Conservation (phyloP, 1,140 invertebrate species). For the Ylistrum balloti region DNA sequence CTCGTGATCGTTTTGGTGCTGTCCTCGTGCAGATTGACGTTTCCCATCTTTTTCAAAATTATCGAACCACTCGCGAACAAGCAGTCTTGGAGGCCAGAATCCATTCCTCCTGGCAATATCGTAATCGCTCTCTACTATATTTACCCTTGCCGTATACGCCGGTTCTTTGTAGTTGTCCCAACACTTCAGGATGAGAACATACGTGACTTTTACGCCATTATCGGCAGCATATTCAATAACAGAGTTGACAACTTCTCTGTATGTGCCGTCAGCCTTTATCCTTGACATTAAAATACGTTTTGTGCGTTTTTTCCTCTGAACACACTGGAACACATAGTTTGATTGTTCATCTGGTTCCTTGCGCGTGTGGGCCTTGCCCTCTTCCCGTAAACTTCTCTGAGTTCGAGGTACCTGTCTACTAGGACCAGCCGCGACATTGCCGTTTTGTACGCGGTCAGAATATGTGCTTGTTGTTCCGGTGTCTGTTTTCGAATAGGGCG, state of each 20-base stretch:
- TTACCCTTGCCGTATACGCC: not conserved
- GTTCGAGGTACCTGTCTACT: not conserved
- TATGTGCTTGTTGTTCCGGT: not conserved
- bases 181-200: not conserved
- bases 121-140: not conserved
- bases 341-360: not conserved
- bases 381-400: not conserved
- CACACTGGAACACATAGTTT: not conserved
- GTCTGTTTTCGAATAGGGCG: no score
- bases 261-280: not conserved
- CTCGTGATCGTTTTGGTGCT: not conserved
- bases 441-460: not conserved
- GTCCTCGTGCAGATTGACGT: not conserved
- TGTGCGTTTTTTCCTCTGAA: not conserved
- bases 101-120: not conserved
- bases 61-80: not conserved
- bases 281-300: slow-evolving; percentile 10
- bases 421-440: not conserved
- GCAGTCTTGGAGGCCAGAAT: not conserved
- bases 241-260: not conserved
- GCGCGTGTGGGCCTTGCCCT: not conserved
- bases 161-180: slow-evolving; percentile 2
- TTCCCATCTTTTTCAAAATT: not conserved
- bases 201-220: not conserved
- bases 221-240: not conserved